Conservation (phyloP, 2,797 vertebrate species). For the Mustela erminea region DNA sequence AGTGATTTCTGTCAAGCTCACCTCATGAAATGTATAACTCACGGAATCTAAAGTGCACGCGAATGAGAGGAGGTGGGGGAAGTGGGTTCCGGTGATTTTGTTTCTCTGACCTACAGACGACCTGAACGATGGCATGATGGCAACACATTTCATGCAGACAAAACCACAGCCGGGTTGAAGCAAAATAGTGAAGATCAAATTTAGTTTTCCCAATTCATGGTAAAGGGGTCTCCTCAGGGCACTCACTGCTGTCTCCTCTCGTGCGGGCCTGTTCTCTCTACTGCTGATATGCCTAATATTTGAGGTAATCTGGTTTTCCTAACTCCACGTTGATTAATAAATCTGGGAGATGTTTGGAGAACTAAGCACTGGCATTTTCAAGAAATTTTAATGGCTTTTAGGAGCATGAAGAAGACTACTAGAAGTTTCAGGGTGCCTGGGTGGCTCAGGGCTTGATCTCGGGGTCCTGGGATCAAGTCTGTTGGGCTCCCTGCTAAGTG, state of each 20-base stretch:
- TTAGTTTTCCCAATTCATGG: neutral
- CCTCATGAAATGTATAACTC: neutral
- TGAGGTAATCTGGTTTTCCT: neutral
- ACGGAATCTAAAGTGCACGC: neutral
- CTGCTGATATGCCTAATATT: neutral
- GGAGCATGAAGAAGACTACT: neutral
- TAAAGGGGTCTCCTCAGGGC: neutral
- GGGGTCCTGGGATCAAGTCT: neutral
- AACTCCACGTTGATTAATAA: neutral
- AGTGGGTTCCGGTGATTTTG: neutral
- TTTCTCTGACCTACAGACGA: neutral
- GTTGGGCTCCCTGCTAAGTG: neutral
- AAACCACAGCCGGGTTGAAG: no score
- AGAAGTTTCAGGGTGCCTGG: neutral
- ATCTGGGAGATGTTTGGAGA: neutral
- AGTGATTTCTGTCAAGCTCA: neutral
- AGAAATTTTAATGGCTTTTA: neutral
- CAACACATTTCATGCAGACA: neutral
- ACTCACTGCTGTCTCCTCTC: fast-evolving
- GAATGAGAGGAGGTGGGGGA: neutral
- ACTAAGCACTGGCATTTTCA: neutral
- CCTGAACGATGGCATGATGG: neutral
- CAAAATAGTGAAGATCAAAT: neutral
- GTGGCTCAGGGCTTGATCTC: neutral
- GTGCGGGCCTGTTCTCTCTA: neutral